phyloP scores from a whole-genome alignment of 1,140 invertebrate genomes.

The Platyscapa corneri region DNA sequence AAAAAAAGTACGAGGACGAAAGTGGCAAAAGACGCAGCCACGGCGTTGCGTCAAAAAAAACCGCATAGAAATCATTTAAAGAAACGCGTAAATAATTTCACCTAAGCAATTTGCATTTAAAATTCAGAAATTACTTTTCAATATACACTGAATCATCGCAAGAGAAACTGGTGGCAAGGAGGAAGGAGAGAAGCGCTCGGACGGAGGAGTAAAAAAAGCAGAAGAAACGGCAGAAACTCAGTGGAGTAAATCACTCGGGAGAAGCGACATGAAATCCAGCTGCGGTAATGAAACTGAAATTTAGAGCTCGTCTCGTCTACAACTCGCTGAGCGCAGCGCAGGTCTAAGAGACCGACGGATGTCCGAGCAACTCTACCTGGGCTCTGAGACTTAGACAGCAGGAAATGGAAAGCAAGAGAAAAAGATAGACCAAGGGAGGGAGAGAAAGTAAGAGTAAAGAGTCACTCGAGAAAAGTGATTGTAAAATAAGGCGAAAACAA shows the following conservation, averaged over 20 bases:
- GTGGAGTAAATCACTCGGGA: slow-evolving; percentile 40
- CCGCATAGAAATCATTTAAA: slow-evolving; percentile 34
- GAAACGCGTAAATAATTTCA: slow-evolving; percentile 47
- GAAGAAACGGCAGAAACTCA: slow-evolving; percentile 1
- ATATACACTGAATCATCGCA: slow-evolving; percentile 25
- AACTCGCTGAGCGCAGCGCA: background rate
- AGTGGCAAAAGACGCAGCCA: background rate
- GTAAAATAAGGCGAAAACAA: background rate
- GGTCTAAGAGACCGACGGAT: slow-evolving; percentile 7
- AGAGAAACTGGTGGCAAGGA: background rate
- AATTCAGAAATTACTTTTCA: slow-evolving; percentile 48
- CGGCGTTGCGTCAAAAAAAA: background rate
- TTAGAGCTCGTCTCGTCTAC: slow-evolving; percentile 34
- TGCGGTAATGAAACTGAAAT: slow-evolving; percentile 47
- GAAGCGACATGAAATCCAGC: slow-evolving; percentile 33
- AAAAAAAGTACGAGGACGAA: background rate
- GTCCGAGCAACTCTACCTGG: slow-evolving; percentile 13
- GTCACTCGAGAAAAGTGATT: slow-evolving; percentile 8
- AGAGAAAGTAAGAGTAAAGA: background rate
- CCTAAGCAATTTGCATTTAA: slow-evolving; percentile 50
- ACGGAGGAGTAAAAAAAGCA: background rate
- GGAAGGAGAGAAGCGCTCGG: too few relatives aligned
- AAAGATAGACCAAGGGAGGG: background rate
- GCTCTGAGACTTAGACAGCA: background rate
- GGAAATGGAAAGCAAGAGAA: slow-evolving; percentile 3